Base-by-base conservation (phyloP, 2,113 vertebrate genomes). In the Xyrauchen texanus region DNA sequence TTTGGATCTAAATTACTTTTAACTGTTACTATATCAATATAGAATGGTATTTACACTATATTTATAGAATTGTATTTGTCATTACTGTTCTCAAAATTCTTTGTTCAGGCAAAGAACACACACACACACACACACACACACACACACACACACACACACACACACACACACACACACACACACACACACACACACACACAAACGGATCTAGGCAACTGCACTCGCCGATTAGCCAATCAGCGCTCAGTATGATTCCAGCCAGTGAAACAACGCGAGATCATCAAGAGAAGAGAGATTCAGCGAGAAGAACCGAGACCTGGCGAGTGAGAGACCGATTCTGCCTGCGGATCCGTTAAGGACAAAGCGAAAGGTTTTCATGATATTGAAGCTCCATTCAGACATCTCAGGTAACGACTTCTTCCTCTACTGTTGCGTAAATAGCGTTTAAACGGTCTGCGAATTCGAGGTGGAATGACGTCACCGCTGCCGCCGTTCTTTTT, bases 321-420 rank as follows among this genome's bases (percentile, higher is more conserved):
- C 68, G 46, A 82, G 46, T 65, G 42, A 76, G 63, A 71, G 9
- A 83, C 86, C 80, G 21, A 88, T 90, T 91, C 85, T 86, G 83
- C 76, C 81, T 82, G 69, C 57, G 82, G 62, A 75, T 67, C 81
- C 62, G 51, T 62, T 70, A 83, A 51, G 21, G 21, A 77, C 65
- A 75, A 66, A 63, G 66, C 47, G 82, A 86, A 70, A 68, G 74
- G 65, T 82, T 82, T 93, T 87, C 83, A 92, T 92, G 91, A 85
- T 89, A 80, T 87, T 86, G 81, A 87, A 85, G 87, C 87, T 81
- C 81, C 87, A 81, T 78, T 82, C 83, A 73, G 82, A 88, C 84
- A 76, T 52, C 80, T 57, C 88, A 93, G 93, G 93, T 94, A 92
- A 91, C 55, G n/a, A 10, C 51, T 6, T 55, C 62, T 47, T n/a